Percentiles rank a stretch among this genome's conserved stretches.
phyloP scores from a whole-genome alignment of 2,113 vertebrate species.

The Dipodomys ordii region DNA sequence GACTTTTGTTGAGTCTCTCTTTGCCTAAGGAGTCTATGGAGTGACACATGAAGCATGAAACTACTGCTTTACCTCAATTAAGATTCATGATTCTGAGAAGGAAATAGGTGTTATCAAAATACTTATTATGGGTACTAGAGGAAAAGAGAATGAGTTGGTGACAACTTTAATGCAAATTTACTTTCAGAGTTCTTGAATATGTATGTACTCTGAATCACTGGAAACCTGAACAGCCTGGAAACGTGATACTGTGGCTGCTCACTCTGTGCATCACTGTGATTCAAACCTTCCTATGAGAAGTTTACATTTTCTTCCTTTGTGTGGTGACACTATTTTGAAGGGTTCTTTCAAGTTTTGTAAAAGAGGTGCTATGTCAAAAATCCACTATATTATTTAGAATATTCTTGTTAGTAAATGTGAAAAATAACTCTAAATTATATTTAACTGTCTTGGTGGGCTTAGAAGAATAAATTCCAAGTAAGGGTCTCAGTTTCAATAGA shows the following conservation, averaged over 20 bases:
- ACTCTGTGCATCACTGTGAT: background rate
- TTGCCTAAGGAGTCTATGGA: background rate
- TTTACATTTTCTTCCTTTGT: background rate
- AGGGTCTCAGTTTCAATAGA: background rate
- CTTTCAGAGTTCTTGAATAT: conserved; percentile 3
- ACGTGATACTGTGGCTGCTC: background rate
- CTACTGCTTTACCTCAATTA: conserved; percentile 26
- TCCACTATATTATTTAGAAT: conserved; percentile 2
- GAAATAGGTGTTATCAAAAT: conserved; percentile 3
- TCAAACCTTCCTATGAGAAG: background rate
- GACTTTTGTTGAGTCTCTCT: background rate
- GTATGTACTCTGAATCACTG: background rate
- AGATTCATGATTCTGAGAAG: conserved; percentile 2
- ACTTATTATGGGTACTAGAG: background rate
- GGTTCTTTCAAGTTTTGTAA: background rate
- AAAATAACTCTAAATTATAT: conserved; percentile 14
- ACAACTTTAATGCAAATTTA: conserved; percentile 34
- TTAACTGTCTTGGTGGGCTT: conserved; percentile 6
- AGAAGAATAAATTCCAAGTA: conserved; percentile 32
- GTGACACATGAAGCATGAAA: conserved; percentile 7
- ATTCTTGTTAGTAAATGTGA: conserved; percentile 33
- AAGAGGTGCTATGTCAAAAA: conserved; percentile 6
- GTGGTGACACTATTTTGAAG: background rate
- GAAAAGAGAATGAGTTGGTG: background rate
- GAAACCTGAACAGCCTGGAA: conserved; percentile 7